phyloP scores from a whole-genome alignment of 2,888 invertebrate species.

The Orgyia antiqua region DNA sequence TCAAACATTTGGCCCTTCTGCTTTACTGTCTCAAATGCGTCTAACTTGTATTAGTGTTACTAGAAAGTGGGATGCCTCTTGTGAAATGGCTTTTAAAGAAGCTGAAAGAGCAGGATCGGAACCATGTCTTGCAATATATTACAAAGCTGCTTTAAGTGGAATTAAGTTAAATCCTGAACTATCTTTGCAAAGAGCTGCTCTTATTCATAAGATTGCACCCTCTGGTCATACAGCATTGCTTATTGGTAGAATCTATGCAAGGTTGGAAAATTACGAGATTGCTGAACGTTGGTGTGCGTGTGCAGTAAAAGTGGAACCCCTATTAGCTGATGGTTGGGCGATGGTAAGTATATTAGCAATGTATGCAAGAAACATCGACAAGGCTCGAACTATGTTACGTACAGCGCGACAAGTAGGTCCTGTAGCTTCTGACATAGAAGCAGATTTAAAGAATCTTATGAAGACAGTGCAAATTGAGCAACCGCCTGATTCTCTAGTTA shows the following conservation, averaged over 20 bases:
- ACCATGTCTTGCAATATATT: slow-evolving; percentile 40
- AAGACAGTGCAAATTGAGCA: slow-evolving; percentile 38
- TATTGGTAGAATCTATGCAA: slow-evolving; percentile 50
- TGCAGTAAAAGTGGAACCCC: slow-evolving; percentile 57
- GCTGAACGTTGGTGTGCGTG: slow-evolving; percentile 61
- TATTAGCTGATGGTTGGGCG: slow-evolving; percentile 64
- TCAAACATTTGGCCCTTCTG: slow-evolving; percentile 47
- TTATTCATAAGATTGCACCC: slow-evolving; percentile 54
- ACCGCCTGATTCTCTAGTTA: slow-evolving; percentile 47
- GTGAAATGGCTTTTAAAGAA: slow-evolving; percentile 43
- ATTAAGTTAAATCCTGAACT: slow-evolving; percentile 34
- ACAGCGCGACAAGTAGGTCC: slow-evolving; percentile 59
- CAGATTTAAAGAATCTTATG: slow-evolving; percentile 42
- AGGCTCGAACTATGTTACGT: slow-evolving; percentile 52
- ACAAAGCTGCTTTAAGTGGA: slow-evolving; percentile 46
- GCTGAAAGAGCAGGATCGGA: slow-evolving; percentile 50
- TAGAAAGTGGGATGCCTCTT: slow-evolving; percentile 51
- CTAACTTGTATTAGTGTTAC: slow-evolving; percentile 42
- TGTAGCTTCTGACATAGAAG: slow-evolving; percentile 46
- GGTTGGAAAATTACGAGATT: slow-evolving; percentile 38
- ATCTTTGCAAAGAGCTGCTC: slow-evolving; percentile 60
- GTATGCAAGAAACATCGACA: slow-evolving; percentile 42
- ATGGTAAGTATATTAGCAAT: slow-evolving; percentile 55
- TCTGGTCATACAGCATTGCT: slow-evolving; percentile 52
- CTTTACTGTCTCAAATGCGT: slow-evolving; percentile 54